Evolutionary conservation across 1,140 invertebrate genomes (phyloP), one percentile per base, ranked within the genome.

Genomic region (Manduca sexta): DNA sequence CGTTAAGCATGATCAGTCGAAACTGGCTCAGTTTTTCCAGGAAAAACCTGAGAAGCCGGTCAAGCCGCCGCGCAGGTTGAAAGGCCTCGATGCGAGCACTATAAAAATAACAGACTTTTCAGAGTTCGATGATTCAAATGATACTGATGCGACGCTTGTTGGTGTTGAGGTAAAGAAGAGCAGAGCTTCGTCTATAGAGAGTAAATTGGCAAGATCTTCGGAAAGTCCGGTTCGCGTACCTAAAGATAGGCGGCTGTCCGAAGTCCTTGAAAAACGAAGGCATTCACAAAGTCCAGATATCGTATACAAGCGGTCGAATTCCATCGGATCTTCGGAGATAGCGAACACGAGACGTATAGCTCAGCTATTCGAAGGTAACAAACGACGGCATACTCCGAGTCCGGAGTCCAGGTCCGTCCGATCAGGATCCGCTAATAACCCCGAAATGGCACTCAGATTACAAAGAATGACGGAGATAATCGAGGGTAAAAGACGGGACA

Each of bases 381-480:
- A 73, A 34, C 60, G 68, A 5, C 56, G 72, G 6, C 64, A 71
- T 18, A 69, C 68, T 0, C 61, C 66, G 0, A 74, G 69, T 38
- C 72, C 72, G 0, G 74, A 79, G 17, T 41, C 62, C 2, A 56
- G 63, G 7, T 50, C 61, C 1, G 46, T 47, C 1, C 61, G 70
- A 11, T 71, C 70, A 1, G 62, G 63, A 8, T 69, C 73, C 10
- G 56, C 49, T 1, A 60, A 58, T 1, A 76, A 63, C 31, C 64
- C 65, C 1, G 77, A 78, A 34, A 80, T 78, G 64, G 51, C 61
- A 4, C 33, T 73, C 41, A 58, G 76, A 4, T 62, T 65, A 49
- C 74, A 82, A 56, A 53, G 71, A 13, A 77, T 82, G 77, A 58
- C 69, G 0, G 70, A 82, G 12, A 74, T 84, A 1, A 74, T 84